phyloP scores from a whole-genome alignment of 2,888 invertebrate species.

The Apocheima hispidaria region DNA sequence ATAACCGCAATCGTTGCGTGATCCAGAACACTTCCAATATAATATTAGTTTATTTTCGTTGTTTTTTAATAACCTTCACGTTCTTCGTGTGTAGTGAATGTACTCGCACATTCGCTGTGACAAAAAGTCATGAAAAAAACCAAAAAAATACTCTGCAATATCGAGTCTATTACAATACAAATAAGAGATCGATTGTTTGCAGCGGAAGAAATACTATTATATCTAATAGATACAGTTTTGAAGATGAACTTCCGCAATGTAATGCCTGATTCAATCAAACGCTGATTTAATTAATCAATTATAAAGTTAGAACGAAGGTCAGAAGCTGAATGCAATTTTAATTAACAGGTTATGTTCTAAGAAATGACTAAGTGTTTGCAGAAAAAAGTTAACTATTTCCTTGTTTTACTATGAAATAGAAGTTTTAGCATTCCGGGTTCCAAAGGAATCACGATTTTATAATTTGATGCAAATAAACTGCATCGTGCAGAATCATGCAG shows the following conservation, averaged over 20 bases:
- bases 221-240: no score
- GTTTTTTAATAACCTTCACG: slow-evolving; percentile 15
- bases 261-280: no score
- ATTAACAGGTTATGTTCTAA: neutral
- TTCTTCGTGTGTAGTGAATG: neutral
- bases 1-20: slow-evolving; percentile 32
- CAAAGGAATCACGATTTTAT: slow-evolving; percentile 30
- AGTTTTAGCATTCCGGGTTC: slow-evolving; percentile 27
- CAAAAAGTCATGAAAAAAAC: no score
- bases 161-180: no score
- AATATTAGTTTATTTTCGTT: slow-evolving; percentile 23
- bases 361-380: neutral
- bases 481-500: slow-evolving; percentile 21
- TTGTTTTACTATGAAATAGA: slow-evolving; percentile 29
- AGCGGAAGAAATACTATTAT: no score
- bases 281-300: neutral
- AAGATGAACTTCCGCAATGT: no score
- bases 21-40: slow-evolving; percentile 33
- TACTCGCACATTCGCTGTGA: no score
- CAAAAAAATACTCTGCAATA: no score
- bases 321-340: slow-evolving; percentile 1
- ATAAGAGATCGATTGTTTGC: no score
- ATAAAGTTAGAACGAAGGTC: slow-evolving; percentile 9
- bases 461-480: slow-evolving; percentile 17
- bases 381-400: slow-evolving; percentile 30